These are phyloP conservation scores for Zaprionus ghesquierei DNA, from an alignment of 1,140 invertebrate species.

Conservation along the genomic window DNA sequence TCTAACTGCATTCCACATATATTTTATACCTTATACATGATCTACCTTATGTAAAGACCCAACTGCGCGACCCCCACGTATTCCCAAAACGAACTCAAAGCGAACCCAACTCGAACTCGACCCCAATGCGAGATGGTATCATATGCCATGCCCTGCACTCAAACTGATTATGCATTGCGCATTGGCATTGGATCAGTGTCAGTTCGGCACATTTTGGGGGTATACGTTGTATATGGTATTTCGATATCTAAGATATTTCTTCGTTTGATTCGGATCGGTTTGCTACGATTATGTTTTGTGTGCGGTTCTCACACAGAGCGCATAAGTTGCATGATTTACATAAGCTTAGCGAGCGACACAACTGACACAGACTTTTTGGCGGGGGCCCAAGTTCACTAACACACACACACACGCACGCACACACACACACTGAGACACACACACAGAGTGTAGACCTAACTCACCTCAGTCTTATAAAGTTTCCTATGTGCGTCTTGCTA, in stretches of 20 bases:
- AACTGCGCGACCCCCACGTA: not conserved
- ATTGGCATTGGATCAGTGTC: conserved; percentile 47
- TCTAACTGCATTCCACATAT: not conserved
- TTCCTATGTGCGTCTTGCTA: conserved; percentile 61
- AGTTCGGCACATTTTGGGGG: not conserved
- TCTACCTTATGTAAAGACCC: conserved; percentile 15
- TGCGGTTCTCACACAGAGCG: conserved; percentile 60
- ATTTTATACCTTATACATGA: not conserved
- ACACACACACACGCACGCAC: not conserved
- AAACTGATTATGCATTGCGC: conserved; percentile 50
- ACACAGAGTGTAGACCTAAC: conserved; percentile 13
- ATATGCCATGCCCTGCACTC: conserved; percentile 3
- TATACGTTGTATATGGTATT: not conserved
- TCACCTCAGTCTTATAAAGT: conserved; percentile 82
- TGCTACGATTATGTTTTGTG: conserved; percentile 45
- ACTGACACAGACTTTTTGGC: conserved; percentile 31
- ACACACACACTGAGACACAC: conserved; percentile 5
- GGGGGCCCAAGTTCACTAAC: conserved; percentile 21
- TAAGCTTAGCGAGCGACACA: conserved; percentile 56
- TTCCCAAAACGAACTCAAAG: not conserved
- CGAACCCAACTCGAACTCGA: not conserved
- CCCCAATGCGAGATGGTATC: conserved; percentile 4
- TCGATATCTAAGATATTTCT: conserved; percentile 2
- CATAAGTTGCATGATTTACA: conserved; percentile 59
- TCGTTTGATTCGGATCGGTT: not conserved